Evolutionary conservation across 53 echinoderm and acorn worm genomes (phyloP).

Genomic region (Zoroaster sp.): DNA sequence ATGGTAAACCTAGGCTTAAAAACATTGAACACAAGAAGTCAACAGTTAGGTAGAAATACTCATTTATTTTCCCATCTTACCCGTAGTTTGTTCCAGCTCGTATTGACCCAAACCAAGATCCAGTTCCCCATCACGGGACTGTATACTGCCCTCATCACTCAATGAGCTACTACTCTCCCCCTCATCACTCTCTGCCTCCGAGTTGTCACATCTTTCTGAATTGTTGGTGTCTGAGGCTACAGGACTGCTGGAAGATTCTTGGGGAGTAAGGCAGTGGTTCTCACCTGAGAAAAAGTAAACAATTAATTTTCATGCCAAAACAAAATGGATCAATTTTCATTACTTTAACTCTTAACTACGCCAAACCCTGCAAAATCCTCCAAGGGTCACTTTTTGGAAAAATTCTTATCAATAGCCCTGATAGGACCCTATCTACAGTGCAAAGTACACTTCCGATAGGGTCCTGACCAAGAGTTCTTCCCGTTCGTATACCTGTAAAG

Average conservation of each 20-base stretch:
- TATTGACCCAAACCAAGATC: slow-evolving; percentile 60
- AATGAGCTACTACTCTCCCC: slow-evolving; percentile 19
- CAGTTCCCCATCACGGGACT: slow-evolving; percentile 38
- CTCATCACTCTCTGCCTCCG: slow-evolving; percentile 17
- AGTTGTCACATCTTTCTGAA: background rate
- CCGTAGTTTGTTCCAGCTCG: slow-evolving; percentile 36
- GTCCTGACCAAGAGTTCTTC: too few species aligned
- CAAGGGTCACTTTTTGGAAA: too few species aligned
- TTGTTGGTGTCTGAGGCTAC: slow-evolving; percentile 26
- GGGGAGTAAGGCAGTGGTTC: background rate
- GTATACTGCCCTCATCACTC: slow-evolving; percentile 26
- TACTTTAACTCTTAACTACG: too few species aligned
- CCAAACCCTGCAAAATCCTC: too few species aligned
- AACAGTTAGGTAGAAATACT: too few species aligned
- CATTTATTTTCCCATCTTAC: background rate
- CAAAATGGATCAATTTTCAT: too few species aligned
- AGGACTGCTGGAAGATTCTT: slow-evolving; percentile 32
- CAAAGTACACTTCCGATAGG: too few species aligned
- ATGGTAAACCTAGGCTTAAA: background rate
- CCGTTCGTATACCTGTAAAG: too few species aligned
- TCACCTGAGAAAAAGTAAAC: background rate
- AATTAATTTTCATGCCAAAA: too few species aligned
- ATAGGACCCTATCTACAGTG: too few species aligned
- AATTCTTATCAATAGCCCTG: too few species aligned
- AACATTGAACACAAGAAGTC: too few species aligned